These are phyloP conservation scores for Congeria kusceri DNA, from an alignment of 2,888 invertebrate species.

Conservation along the genomic window DNA sequence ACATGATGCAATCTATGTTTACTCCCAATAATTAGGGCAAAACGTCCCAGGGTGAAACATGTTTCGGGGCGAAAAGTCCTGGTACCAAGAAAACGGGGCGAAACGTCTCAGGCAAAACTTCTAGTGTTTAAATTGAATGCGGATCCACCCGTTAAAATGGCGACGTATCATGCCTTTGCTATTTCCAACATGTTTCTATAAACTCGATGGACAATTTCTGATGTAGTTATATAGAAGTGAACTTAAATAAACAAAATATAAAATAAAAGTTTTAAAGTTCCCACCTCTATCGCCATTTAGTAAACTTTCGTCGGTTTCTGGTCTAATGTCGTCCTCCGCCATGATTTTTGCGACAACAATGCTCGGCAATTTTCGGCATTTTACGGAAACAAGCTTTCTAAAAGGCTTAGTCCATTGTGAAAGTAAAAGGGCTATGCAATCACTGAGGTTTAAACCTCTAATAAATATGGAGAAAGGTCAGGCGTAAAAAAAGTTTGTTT, in stretches of 20 bases:
- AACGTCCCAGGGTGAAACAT: too few relatives aligned
- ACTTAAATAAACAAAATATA: not conserved
- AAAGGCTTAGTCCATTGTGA: too few relatives aligned
- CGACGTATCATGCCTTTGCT: not conserved
- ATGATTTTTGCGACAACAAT: constrained; percentile 79
- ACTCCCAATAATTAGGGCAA: too few relatives aligned
- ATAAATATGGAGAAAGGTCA: too few relatives aligned
- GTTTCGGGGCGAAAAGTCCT: too few relatives aligned
- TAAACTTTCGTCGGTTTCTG: constrained; percentile 70
- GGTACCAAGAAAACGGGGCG: too few relatives aligned
- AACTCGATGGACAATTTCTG: not conserved
- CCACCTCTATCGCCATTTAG: constrained; percentile 47
- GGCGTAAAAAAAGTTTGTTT: too few relatives aligned
- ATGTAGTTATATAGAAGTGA: not conserved
- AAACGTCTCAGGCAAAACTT: too few relatives aligned
- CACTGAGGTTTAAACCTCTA: too few relatives aligned
- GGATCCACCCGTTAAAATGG: not conserved
- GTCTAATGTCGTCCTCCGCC: constrained; percentile 73
- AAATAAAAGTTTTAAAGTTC: not conserved
- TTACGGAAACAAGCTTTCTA: constrained; percentile 24
- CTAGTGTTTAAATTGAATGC: too few relatives aligned
- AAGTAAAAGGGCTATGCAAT: too few relatives aligned
- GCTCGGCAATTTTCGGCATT: constrained; percentile 37
- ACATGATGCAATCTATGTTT: too few relatives aligned
- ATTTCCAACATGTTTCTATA: not conserved